phyloP scores from a whole-genome alignment of 92 coral and sea anemone genomes.

The Parazoanthus darwini region DNA sequence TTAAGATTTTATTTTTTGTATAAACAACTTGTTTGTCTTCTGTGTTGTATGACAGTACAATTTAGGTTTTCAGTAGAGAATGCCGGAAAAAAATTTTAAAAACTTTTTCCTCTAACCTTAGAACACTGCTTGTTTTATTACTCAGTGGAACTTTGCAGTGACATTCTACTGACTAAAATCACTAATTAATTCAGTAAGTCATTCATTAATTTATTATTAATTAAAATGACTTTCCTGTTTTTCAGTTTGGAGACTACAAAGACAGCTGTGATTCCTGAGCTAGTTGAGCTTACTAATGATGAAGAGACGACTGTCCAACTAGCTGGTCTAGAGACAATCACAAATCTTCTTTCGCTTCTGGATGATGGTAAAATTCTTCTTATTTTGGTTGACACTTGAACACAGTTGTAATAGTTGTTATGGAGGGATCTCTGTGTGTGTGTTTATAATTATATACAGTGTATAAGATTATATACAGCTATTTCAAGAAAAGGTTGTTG shows the following conservation, averaged over 20 bases:
- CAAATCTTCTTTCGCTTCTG: constrained; percentile 84
- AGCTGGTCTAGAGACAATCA: constrained; percentile 94
- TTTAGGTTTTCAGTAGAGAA: too few relatives aligned
- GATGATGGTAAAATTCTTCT: constrained; percentile 79
- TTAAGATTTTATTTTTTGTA: too few relatives aligned
- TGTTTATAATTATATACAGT: neutral
- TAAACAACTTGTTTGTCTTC: too few relatives aligned
- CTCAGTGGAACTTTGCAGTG: neutral
- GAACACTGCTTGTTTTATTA: too few relatives aligned
- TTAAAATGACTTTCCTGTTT: neutral
- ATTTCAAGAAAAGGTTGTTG: too few relatives aligned
- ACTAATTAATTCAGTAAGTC: too few relatives aligned
- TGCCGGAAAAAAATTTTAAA: too few relatives aligned
- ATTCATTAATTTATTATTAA: too few relatives aligned
- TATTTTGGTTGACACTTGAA: neutral
- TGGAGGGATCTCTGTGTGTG: neutral
- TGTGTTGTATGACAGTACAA: too few relatives aligned
- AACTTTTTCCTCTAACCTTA: too few relatives aligned
- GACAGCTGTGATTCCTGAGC: constrained; percentile 87
- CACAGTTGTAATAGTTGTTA: neutral
- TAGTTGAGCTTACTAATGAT: constrained; percentile 95
- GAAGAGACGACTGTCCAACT: constrained; percentile 90
- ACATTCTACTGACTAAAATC: neutral
- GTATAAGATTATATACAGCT: neutral
- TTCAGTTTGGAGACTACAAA: constrained; percentile 87